Base-by-base conservation (phyloP, 2,888 invertebrate species). In the Brenthis daphne region DNA sequence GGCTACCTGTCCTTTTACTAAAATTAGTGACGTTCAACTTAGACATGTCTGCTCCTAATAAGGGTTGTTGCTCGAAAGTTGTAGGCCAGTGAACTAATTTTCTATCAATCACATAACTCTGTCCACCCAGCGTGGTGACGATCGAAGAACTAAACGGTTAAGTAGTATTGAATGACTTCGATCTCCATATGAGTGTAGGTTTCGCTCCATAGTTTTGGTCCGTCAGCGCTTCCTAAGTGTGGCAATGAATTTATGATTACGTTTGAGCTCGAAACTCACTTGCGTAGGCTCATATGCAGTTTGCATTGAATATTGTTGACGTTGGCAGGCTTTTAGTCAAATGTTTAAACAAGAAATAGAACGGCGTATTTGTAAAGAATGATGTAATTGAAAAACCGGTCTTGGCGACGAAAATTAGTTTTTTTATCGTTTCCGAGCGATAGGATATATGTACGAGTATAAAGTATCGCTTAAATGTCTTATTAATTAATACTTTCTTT, bases 171-270 rank as follows among this genome's bases (percentile, higher is more conserved):
- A 82, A 83, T 81, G 80, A 80, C 73, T 79, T 72, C 74, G 86
- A 85, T 85, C 81, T 77, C 80, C 80, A 81, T 80, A 76, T 86
- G 82, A 84, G 89, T 88, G 90, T 90, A 89, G 92, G 91, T 81
- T 88, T 90, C 88, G 89, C 88, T 88, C 91, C 92, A 84, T 91
- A 91, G 76, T 89, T 92, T 88, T 89, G 88, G 90, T 78, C 79
- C 76, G 90, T 79, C 79, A 81, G 77, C 80, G 88, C 87, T 90
- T 90, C 90, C 91, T 88, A 86, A 83, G 90, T 82, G 88, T 88
- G 89, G 86, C 82, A 84, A 83, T 90, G 92, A 92, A 92, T 92
- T 84, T 80, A 85, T 89, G 85, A 87, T 84, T 80, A 82, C 75
- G 69, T 55, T 66, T 67, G 75, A 73, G 73, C 77, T 61, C 69